phyloP scores from a whole-genome alignment of 2,797 vertebrate species.

The Hafferia zeledoni region DNA sequence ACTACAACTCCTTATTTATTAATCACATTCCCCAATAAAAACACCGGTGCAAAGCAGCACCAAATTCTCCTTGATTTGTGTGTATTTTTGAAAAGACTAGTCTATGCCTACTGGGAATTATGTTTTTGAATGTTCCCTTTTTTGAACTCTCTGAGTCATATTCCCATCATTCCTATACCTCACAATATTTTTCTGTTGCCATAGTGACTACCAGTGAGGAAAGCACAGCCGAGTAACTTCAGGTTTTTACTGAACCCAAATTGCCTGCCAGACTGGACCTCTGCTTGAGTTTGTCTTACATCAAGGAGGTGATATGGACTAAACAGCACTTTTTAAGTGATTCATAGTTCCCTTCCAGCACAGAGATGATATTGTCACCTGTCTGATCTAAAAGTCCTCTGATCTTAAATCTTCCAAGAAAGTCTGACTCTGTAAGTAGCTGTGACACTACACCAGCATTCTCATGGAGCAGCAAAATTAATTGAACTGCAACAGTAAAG shows the following conservation, averaged over 20 bases:
- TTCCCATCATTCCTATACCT: conserved; percentile 73
- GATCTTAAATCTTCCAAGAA: not conserved
- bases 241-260: conserved; percentile 39
- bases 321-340: not conserved
- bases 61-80: not conserved
- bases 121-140: conserved; percentile 57
- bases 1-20: not conserved
- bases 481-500: not conserved
- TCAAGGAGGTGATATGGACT: not conserved
- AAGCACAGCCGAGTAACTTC: conserved; percentile 41
- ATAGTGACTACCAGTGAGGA: conserved; percentile 70
- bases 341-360: not conserved
- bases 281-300: not conserved
- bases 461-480: not conserved
- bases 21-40: not conserved
- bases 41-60: not conserved
- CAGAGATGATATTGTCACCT: not conserved
- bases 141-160: conserved; percentile 75
- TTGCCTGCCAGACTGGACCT: conserved; percentile 3
- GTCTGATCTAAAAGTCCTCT: not conserved
- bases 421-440: not conserved
- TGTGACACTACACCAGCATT: not conserved
- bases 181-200: conserved; percentile 81
- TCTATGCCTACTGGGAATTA: conserved; percentile 38
- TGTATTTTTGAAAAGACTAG: conserved; percentile 38